These are phyloP conservation scores for Brienomyrus longianalis DNA, from an alignment of 2,113 vertebrate species.

Conservation along the genomic window DNA sequence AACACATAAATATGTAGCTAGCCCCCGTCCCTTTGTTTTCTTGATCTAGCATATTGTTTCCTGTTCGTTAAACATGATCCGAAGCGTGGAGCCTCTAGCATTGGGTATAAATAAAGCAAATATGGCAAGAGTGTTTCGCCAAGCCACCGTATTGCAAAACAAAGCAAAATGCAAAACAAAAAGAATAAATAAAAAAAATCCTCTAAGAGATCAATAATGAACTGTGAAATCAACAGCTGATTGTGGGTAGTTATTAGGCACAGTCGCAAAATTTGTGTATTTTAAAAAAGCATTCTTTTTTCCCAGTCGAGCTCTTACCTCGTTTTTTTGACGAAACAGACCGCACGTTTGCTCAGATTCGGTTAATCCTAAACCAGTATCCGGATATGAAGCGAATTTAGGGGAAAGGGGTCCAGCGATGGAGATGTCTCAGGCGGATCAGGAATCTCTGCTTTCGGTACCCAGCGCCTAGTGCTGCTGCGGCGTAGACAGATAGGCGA, in stretches of 20 bases:
- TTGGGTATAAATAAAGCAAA: not conserved
- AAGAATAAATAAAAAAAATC: not conserved
- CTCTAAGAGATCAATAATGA: not conserved
- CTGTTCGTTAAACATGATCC: not conserved
- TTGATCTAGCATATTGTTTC: not conserved
- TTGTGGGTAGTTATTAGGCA: not conserved
- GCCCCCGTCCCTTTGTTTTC: not conserved
- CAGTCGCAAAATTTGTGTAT: not conserved
- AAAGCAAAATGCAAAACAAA: not conserved
- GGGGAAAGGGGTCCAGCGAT: not conserved
- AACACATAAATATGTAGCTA: not conserved
- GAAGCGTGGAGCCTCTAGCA: not conserved
- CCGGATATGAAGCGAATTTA: conserved; percentile 1
- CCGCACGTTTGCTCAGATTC: not conserved
- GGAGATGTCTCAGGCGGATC: conserved; percentile 16
- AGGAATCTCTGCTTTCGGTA: conserved; percentile 20
- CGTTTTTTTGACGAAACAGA: not conserved
- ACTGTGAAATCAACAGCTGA: conserved; percentile 7
- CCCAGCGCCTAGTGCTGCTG: conserved; percentile 24
- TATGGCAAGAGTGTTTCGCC: not conserved
- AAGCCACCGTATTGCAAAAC: not conserved
- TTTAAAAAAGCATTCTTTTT: not conserved
- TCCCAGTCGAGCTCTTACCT: not conserved
- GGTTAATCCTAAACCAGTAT: conserved; percentile 10
- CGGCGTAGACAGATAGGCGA: conserved; percentile 18